phyloP scores from a whole-genome alignment of 53 echinoderm and acorn worm genomes.

The Zoroaster sp. region DNA sequence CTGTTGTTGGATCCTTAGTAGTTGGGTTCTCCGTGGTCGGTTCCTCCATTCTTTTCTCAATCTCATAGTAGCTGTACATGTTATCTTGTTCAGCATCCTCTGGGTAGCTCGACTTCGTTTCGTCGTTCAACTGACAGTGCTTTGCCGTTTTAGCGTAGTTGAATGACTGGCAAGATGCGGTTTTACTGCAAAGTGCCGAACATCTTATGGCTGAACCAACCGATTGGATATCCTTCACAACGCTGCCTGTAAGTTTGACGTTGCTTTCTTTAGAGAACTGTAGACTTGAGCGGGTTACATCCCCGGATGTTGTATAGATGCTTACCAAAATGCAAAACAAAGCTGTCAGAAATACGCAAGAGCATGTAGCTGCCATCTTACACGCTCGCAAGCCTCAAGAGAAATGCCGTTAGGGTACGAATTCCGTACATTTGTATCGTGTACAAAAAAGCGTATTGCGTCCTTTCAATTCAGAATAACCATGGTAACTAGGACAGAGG shows the following conservation, averaged over 20 bases:
- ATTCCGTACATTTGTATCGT: too few species aligned
- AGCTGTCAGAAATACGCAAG: too few species aligned
- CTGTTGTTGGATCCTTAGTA: not conserved
- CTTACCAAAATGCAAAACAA: too few species aligned
- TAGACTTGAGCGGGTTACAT: not conserved
- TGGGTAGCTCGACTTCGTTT: not conserved
- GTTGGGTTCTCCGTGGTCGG: too few species aligned
- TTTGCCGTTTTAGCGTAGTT: not conserved
- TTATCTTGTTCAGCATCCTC: not conserved
- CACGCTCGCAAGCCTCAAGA: too few species aligned
- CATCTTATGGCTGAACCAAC: conserved; percentile 4
- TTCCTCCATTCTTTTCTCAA: not conserved
- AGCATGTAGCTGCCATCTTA: too few species aligned
- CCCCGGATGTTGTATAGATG: too few species aligned
- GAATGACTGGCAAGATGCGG: conserved; percentile 3
- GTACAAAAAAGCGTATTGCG: too few species aligned
- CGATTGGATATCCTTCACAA: not conserved
- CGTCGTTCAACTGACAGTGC: conserved; percentile 22
- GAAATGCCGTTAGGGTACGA: too few species aligned
- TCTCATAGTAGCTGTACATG: conserved; percentile 21
- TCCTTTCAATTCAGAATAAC: too few species aligned
- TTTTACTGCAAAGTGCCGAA: not conserved
- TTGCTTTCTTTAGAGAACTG: not conserved
- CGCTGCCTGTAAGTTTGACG: not conserved
- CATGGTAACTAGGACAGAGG: too few species aligned